Percentiles rank a stretch among this genome's conserved stretches.
phyloP scores from a whole-genome alignment of 2,113 vertebrate genomes.

The Zapornia atra region DNA sequence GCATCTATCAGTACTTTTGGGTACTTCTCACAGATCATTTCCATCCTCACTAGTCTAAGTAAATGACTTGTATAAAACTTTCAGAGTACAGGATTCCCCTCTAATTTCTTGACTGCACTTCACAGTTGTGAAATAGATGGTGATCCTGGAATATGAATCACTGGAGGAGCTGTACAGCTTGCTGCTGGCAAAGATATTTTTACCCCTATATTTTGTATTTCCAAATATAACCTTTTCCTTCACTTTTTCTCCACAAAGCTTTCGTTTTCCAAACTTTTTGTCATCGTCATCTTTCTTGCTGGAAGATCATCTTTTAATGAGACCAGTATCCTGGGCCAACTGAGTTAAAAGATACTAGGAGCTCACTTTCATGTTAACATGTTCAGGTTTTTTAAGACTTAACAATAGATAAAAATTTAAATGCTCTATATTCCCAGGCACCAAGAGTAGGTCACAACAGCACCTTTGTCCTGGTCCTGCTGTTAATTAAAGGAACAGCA shows the following conservation, averaged over 20 bases:
- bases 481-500: neutral
- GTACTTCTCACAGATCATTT: neutral
- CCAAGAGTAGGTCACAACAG: neutral
- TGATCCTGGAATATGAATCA: neutral
- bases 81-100: neutral
- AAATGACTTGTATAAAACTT: neutral
- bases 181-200: neutral
- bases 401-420: slow-evolving; percentile 1
- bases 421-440: neutral
- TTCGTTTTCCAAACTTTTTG: neutral
- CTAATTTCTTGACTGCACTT: neutral
- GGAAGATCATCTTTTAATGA: neutral
- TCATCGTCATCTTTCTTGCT: neutral
- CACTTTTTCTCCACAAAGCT: neutral
- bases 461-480: neutral
- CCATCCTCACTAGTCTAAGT: neutral
- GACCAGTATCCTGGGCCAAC: neutral
- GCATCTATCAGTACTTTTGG: neutral
- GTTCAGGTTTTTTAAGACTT: neutral
- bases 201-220: neutral
- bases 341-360: neutral
- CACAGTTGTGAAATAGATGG: neutral
- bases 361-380: neutral
- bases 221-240: neutral
- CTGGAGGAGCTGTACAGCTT: neutral